Percentiles rank a stretch among this genome's conserved stretches.
Conservation (phyloP, 1,140 invertebrate genomes). For the Watersipora subatra region DNA sequence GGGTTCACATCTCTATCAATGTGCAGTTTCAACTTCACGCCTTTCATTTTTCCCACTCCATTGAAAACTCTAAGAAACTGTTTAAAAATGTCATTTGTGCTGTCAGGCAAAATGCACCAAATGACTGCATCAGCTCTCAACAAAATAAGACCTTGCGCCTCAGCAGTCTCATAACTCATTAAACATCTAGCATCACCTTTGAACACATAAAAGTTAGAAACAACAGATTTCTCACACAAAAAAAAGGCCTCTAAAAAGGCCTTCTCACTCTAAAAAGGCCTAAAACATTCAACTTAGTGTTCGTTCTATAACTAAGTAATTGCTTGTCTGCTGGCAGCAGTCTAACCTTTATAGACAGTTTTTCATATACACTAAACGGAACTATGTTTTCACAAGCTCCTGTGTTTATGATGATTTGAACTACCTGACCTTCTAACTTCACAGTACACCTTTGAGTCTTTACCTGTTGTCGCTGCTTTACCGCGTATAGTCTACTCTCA, state of each 20-base stretch:
- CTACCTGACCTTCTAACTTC: too few relatives aligned
- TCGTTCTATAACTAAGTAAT: too few relatives aligned
- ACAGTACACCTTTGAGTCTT: too few relatives aligned
- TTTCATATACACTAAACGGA: too few relatives aligned
- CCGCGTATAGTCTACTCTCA: too few relatives aligned
- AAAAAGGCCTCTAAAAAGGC: too few relatives aligned
- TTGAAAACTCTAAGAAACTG: not conserved
- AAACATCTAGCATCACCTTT: not conserved
- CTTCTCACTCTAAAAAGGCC: not conserved
- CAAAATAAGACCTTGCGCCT: not conserved
- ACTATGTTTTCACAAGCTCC: too few relatives aligned
- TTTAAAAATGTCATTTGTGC: not conserved
- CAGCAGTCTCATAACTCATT: not conserved
- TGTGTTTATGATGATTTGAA: too few relatives aligned
- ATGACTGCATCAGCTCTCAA: not conserved
- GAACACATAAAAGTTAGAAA: not conserved
- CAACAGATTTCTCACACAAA: not conserved
- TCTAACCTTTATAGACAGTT: too few relatives aligned
- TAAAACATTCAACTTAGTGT: not conserved
- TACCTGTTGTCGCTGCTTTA: too few relatives aligned
- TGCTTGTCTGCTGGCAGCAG: too few relatives aligned
- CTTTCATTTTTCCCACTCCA: not conserved
- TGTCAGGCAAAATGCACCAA: not conserved
- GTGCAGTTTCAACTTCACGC: not conserved
- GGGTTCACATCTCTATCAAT: not conserved